Conservation (phyloP, 2,113 vertebrate species). For the Mandrillus leucophaeus region DNA sequence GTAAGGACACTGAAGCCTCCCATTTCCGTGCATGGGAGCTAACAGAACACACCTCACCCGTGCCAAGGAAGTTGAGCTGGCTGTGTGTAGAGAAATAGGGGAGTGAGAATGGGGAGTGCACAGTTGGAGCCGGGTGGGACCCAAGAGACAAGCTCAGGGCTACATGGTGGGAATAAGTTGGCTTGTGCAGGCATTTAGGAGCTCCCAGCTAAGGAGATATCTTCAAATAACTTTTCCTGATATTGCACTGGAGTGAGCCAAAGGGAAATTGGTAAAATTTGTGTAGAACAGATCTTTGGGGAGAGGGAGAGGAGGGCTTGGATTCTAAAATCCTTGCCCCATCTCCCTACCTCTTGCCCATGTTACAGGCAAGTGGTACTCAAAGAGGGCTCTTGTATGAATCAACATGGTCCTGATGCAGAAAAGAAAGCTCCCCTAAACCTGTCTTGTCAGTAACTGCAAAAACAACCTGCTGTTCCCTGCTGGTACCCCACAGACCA, state of each 20-base stretch:
- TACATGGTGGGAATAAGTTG: neutral
- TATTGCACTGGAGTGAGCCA: neutral
- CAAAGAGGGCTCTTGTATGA: neutral
- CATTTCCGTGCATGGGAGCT: neutral
- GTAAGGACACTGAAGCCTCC: neutral
- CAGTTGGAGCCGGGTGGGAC: neutral
- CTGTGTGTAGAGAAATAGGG: neutral
- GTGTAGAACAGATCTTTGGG: neutral
- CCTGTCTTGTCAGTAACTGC: neutral
- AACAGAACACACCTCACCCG: neutral
- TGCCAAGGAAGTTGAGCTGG: neutral
- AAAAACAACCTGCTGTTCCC: neutral
- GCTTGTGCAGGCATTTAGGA: slow-evolving; percentile 9
- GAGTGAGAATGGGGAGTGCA: neutral
- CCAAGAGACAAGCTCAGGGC: neutral
- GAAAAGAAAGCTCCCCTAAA: neutral
- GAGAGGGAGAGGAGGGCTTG: neutral
- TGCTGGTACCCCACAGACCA: neutral
- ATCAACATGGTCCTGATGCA: neutral
- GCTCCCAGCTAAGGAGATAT: neutral
- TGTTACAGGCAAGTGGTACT: neutral
- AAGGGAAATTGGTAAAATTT: neutral
- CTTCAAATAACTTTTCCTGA: neutral
- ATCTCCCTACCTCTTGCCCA: neutral
- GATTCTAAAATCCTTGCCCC: neutral